Percentiles rank a stretch among this genome's conserved stretches.
phyloP scores from a whole-genome alignment of 1,140 invertebrate genomes.

The Anoplolepis gracilipes region DNA sequence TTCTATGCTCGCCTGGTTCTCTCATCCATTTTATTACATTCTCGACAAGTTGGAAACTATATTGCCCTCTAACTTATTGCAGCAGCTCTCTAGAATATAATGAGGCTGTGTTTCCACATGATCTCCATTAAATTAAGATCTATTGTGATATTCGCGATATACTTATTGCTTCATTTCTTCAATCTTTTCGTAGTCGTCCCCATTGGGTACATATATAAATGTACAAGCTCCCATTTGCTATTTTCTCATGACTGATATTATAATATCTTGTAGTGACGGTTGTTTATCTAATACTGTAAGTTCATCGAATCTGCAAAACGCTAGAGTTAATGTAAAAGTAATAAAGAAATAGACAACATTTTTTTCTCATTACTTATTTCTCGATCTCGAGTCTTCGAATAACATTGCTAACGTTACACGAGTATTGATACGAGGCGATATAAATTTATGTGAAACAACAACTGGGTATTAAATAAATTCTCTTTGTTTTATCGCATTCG shows the following conservation, averaged over 20 bases:
- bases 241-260: constrained; percentile 73
- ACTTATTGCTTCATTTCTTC: constrained; percentile 71
- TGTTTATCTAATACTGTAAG: constrained; percentile 75
- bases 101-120: constrained; percentile 77
- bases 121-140: constrained; percentile 76
- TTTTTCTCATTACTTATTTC: constrained; percentile 28
- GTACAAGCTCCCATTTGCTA: constrained; percentile 58
- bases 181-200: constrained; percentile 54
- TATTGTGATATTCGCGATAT: constrained; percentile 84
- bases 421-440: background rate
- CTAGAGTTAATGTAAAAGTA: constrained; percentile 61
- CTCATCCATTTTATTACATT: constrained; percentile 93
- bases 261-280: constrained; percentile 69
- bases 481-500: constrained; percentile 75
- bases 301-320: constrained; percentile 60
- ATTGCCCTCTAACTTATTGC: constrained; percentile 93
- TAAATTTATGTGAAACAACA: background rate
- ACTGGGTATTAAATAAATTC: constrained; percentile 62
- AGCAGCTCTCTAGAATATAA: constrained; percentile 93
- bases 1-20: constrained; percentile 93
- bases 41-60: constrained; percentile 94
- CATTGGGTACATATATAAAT: constrained; percentile 52
- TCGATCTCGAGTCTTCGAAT: background rate
- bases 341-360: constrained; percentile 63
- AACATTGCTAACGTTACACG: background rate